Evolutionary conservation across 2,888 invertebrate genomes (phyloP).

Genomic region (Digitonthophagus gazella): DNA sequence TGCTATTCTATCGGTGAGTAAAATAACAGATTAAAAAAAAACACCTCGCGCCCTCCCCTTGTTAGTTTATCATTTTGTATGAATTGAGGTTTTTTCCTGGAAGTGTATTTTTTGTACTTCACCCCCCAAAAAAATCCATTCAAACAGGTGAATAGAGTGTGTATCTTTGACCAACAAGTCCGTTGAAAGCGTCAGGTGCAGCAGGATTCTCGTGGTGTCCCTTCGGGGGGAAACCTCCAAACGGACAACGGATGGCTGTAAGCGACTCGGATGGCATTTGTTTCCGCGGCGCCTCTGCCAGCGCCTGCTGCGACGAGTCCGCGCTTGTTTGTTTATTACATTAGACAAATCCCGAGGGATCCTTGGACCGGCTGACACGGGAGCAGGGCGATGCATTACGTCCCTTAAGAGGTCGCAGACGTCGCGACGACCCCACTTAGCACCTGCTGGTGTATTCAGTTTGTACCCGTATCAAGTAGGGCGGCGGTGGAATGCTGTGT

Average conservation of each 20-base stretch:
- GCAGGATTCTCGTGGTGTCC: not conserved
- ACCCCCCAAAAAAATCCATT: not conserved
- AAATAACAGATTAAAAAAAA: too few relatives aligned
- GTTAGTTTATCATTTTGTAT: too few relatives aligned
- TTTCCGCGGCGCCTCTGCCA: not conserved
- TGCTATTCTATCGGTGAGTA: too few relatives aligned
- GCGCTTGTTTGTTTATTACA: not conserved
- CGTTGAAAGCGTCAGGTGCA: not conserved
- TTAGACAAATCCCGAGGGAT: not conserved
- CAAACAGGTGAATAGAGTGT: not conserved
- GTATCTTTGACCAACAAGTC: not conserved
- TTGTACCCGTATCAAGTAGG: not conserved
- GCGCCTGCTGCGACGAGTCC: not conserved
- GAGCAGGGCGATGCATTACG: not conserved
- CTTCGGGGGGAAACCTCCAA: not conserved
- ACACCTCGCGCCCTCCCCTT: too few relatives aligned
- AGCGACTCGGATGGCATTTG: not conserved
- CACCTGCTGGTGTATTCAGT: not conserved
- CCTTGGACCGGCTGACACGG: not conserved
- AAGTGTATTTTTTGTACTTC: too few relatives aligned
- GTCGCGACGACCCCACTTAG: not conserved
- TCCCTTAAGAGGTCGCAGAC: not conserved
- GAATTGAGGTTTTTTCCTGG: too few relatives aligned
- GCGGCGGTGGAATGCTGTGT: not conserved
- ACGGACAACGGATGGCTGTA: not conserved